Evolutionary conservation across 2,113 vertebrate species (phyloP).

Genomic region (Mastomys coucha): DNA sequence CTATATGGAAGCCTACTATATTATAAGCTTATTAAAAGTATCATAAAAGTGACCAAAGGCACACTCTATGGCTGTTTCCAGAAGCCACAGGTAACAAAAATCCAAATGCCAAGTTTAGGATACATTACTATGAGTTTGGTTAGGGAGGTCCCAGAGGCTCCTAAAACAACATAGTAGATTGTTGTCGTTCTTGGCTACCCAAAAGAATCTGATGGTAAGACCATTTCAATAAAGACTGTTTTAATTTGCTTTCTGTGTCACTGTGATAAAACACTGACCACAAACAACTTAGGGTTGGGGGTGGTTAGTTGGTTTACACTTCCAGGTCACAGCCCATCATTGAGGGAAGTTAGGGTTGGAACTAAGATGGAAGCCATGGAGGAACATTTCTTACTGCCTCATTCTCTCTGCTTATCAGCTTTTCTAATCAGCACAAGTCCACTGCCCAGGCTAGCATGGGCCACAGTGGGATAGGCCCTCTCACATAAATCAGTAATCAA

Average conservation of each 20-base stretch:
- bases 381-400: background rate
- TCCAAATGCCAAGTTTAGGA: background rate
- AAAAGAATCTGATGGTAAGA: background rate
- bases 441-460: background rate
- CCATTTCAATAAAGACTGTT: background rate
- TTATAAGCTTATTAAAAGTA: background rate
- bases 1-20: background rate
- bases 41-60: background rate
- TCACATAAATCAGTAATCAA: background rate
- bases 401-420: background rate
- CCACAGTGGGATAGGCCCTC: background rate
- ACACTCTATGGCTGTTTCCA: background rate
- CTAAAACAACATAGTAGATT: background rate
- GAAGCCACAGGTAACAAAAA: background rate
- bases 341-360: background rate
- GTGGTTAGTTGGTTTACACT: background rate
- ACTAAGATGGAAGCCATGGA: background rate
- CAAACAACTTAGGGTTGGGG: background rate
- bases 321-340: background rate
- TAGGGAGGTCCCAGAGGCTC: background rate
- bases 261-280: background rate
- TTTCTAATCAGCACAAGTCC: background rate
- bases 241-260: background rate
- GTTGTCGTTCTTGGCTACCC: background rate
- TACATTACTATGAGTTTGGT: background rate